A percentile compares a stretch with the other conserved stretches of the same genome.
These are phyloP conservation scores for Hemiscyllium ocellatum DNA, from an alignment of 2,113 vertebrate species.

Conservation along the genomic window DNA sequence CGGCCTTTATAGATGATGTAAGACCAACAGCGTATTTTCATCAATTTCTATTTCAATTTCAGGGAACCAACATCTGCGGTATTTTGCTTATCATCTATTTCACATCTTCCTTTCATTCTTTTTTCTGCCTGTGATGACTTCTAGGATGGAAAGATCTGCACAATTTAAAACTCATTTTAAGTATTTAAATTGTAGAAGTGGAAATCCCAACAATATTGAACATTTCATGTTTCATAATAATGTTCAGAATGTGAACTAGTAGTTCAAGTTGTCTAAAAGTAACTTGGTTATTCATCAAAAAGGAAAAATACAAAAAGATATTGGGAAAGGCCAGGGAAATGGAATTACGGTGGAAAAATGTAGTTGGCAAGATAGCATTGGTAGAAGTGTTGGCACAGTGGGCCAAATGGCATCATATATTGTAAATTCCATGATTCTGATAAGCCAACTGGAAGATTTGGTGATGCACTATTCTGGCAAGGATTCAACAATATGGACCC, in stretches of 20 bases:
- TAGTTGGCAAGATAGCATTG: not conserved
- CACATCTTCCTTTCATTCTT: not conserved
- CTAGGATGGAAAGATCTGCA: not conserved
- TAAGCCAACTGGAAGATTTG: not conserved
- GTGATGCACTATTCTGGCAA: not conserved
- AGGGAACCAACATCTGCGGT: too few species aligned
- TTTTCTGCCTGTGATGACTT: not conserved
- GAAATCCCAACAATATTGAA: not conserved
- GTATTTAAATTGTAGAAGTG: not conserved
- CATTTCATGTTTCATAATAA: not conserved
- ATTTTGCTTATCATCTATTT: not conserved
- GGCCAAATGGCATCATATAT: not conserved
- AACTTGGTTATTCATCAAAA: not conserved
- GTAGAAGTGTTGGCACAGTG: not conserved
- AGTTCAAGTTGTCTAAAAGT: not conserved
- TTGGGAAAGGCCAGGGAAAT: not conserved
- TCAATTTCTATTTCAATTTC: too few species aligned
- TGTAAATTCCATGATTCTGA: slow-evolving; percentile 8
- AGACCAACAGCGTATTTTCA: too few species aligned
- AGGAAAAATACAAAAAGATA: not conserved
- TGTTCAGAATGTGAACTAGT: not conserved
- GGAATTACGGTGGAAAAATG: not conserved
- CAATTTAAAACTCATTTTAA: not conserved
- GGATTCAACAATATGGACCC: not conserved
- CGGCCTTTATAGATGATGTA: too few species aligned